Base-by-base conservation (phyloP, 1,140 invertebrate genomes). In the Cotesia chilonis region DNA sequence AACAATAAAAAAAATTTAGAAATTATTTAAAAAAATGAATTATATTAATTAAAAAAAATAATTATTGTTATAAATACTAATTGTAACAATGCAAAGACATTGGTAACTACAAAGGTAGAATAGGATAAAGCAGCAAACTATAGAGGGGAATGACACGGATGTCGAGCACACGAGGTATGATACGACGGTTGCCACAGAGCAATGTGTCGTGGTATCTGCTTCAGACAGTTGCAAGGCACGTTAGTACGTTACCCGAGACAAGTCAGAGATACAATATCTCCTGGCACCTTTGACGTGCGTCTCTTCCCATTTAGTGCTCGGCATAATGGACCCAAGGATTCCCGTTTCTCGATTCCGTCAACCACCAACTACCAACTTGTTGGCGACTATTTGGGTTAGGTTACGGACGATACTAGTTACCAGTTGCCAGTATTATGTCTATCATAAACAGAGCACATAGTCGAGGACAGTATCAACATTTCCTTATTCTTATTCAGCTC, bases 251-350 rank as follows among this genome's bases (percentile, higher is more conserved):
- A 47, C 41, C 41, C 41, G 57, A 59, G 57, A 59, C 57, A 20
- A 59, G 57, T 59, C 57, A 74, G 37, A 65, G 77, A 79, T 78
- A 78, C 78, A 82, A 82, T 80, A 77, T 83, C 81, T 79, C 77
- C 75, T 77, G 79, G 81, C 79, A 78, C 73, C 74, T 82, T 75
- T 80, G 74, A 80, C 77, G 78, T 78, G 76, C 73, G 59, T 67
- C 73, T 59, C 73, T 59, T 59, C 14, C 14, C 57, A 68, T 66
- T 63, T 35, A 63, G 52, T 57, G 73, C 57, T 73, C 73, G 69
- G 28, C 41, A 60, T 74, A 66, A 38, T 60, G 55, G 55, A 41
- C 57, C 9, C 57, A 20, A 57, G 55, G 36, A 69, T 59, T 69
- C 41, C 55, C 36, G 35, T 69, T 38, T 12, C 38, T n/a, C 5